A percentile compares a stretch with the other conserved stretches of the same genome.
phyloP scores from a whole-genome alignment of 1,140 invertebrate genomes.

The Pseudomyrmex cubaensis region DNA sequence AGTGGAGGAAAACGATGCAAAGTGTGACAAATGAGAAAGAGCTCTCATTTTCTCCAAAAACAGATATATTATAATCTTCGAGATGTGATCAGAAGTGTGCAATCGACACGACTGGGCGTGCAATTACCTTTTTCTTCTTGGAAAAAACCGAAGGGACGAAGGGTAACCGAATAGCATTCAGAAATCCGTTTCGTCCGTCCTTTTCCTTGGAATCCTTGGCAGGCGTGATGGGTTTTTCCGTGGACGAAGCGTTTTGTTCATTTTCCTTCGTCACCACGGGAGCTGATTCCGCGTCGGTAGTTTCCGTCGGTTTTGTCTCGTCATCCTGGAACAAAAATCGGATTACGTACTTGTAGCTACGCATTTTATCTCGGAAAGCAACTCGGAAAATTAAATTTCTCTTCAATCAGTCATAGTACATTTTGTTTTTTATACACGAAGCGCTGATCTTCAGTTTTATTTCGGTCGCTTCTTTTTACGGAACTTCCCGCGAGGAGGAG shows the following conservation, averaged over 20 bases:
- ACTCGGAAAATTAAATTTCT: neutral
- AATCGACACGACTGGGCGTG: neutral
- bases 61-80: too few species aligned
- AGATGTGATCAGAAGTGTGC: too few species aligned
- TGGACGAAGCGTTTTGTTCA: conserved; percentile 82
- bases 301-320: conserved; percentile 79
- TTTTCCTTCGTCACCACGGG: conserved; percentile 78
- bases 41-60: too few species aligned
- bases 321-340: conserved; percentile 80
- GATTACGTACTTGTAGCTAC: neutral
- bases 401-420: neutral
- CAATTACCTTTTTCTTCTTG: conserved; percentile 82
- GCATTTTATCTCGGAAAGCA: neutral
- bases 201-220: conserved; percentile 83
- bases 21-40: too few species aligned
- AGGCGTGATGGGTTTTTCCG: conserved; percentile 83
- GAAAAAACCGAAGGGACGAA: conserved; percentile 87
- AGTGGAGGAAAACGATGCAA: too few species aligned
- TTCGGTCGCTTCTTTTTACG: too few species aligned
- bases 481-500: neutral
- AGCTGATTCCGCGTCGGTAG: conserved; percentile 70
- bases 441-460: neutral
- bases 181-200: conserved; percentile 83
- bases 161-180: conserved; percentile 88
- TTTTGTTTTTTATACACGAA: neutral